Evolutionary conservation across 1,140 invertebrate genomes (phyloP), one percentile per base, ranked within the genome.

Genomic region (Megalopta genalis): DNA sequence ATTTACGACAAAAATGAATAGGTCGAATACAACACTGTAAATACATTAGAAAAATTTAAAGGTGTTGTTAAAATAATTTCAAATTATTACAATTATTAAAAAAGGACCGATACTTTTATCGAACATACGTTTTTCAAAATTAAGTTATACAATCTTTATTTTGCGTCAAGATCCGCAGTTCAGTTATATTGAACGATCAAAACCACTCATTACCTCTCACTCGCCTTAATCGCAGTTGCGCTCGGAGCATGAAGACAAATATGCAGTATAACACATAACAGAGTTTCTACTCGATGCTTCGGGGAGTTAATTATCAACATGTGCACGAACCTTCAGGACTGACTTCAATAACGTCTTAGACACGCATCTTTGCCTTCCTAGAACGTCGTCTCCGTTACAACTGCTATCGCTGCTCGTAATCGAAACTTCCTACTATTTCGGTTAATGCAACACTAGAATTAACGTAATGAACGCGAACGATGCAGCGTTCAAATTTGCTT

Each of bases 301-400:
- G 3, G 8, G 25, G 64, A 46, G 64, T 66, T 9, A 63, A 46
- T 62, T 70, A 52, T 16, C 42, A 71, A 72, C 71, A 63, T 65
- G 71, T 72, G 42, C 76, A 42, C 27, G 12, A n/a, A 16, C 60
- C 68, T 78, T 64, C 37, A 78, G 2, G 25, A 60, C 25, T 14
- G 69, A 21, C 27, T 12, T 12, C 37, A 42, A 32, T 65, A 46
- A 57, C 16, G 27, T n/a, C 16, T n/a, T 39, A 25, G 46, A 68
- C 18, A 25, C 2, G 37, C 25, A 46, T 57, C 60, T 72, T 78
- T 57, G 60, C 72, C 42, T 32, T 10, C 5, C 68, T 57, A 57
- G 60, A 65, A 65, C 42, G 14, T 27, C 42, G 42, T 18, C 25
- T 39, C 2, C 68, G 16, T 60, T 8, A 18, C 25, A 37, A 37